A percentile compares a stretch with the other conserved stretches of the same genome.
Conservation (phyloP, 1,140 invertebrate species). For the Holotrichia oblita region DNA sequence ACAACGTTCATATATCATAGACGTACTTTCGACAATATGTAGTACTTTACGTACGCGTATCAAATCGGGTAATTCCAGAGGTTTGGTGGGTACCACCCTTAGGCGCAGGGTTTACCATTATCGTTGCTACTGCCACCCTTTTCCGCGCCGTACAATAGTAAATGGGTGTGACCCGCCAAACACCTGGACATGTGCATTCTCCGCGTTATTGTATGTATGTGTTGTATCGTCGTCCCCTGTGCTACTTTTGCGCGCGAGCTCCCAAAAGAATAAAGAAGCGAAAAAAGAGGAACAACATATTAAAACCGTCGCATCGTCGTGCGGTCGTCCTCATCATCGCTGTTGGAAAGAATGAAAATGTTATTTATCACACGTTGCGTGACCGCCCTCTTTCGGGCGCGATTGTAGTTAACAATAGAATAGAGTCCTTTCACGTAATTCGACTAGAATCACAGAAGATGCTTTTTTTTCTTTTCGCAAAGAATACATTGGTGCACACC, state of each 20-base stretch:
- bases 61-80: conserved; percentile 39
- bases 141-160: conserved; percentile 5
- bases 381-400: conserved; percentile 31
- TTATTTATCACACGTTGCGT: conserved; percentile 38
- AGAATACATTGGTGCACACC: neutral
- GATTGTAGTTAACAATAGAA: conserved; percentile 34
- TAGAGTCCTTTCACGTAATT: conserved; percentile 21
- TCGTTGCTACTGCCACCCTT: conserved; percentile 13
- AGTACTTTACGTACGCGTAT: conserved; percentile 30
- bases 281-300: conserved; percentile 4
- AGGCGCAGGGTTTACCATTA: conserved; percentile 18
- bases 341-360: conserved; percentile 30
- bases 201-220: neutral
- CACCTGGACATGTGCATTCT: conserved; percentile 37
- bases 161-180: conserved; percentile 32
- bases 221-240: neutral
- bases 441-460: conserved; percentile 22
- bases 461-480: neutral
- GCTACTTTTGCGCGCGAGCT: neutral
- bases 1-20: neutral
- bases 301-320: conserved; percentile 36
- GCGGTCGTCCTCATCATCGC: neutral
- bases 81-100: conserved; percentile 39
- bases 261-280: conserved; percentile 22
- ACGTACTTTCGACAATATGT: neutral